A percentile compares a stretch with the other conserved stretches of the same genome.
Evolutionary conservation across 2,113 vertebrate genomes (phyloP).

Genomic region (Lanius collurio): DNA sequence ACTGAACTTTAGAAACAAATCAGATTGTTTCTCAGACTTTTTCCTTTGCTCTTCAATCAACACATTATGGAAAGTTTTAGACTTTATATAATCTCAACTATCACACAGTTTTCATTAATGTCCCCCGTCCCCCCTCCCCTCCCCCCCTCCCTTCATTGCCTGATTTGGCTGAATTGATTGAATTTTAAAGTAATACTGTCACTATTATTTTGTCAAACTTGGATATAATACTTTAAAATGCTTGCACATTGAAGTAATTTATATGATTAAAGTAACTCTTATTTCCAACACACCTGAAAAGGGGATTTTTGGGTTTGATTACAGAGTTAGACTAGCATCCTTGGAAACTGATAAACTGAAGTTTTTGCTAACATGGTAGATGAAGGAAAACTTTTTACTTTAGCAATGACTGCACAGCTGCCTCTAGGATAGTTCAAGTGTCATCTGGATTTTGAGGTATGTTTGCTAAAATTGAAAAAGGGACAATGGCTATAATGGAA

Average conservation of each 20-base stretch:
- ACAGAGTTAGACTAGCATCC: neutral
- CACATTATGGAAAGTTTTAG: neutral
- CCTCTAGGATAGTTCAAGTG: neutral
- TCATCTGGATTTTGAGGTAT: neutral
- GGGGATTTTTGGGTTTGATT: neutral
- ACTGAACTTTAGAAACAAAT: slow-evolving; percentile 25
- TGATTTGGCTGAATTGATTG: neutral
- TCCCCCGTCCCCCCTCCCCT: too few species aligned
- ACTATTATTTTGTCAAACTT: neutral
- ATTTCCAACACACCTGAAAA: neutral
- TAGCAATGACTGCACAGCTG: neutral
- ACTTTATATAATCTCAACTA: neutral
- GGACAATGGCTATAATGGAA: neutral
- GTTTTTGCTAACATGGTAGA: neutral
- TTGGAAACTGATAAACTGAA: neutral
- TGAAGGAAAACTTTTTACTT: neutral
- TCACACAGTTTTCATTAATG: neutral
- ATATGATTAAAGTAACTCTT: neutral
- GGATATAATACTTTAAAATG: neutral
- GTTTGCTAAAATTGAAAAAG: neutral
- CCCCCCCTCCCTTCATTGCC: neutral
- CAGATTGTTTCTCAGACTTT: neutral
- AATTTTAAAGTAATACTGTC: neutral
- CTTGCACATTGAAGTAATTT: neutral
- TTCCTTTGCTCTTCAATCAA: slow-evolving; percentile 30